phyloP scores from a whole-genome alignment of 2,113 vertebrate genomes.

The Vanacampus margaritifer region DNA sequence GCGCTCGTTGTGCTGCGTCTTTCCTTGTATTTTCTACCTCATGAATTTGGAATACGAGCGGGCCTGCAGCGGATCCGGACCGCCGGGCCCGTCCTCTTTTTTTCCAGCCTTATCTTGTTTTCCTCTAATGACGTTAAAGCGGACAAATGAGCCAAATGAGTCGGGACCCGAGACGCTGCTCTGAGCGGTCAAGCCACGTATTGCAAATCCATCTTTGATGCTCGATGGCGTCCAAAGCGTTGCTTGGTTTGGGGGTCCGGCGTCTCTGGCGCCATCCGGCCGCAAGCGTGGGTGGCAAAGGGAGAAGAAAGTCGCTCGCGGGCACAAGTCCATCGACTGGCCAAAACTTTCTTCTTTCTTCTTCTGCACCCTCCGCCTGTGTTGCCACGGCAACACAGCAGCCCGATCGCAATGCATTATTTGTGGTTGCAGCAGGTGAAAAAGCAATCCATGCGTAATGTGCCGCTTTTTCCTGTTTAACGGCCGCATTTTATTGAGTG shows the following conservation, averaged over 20 bases:
- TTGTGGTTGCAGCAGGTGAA: conserved; percentile 30
- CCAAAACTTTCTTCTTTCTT: conserved; percentile 35
- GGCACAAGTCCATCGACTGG: conserved; percentile 12
- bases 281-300: conserved; percentile 2
- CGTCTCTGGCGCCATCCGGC: background rate
- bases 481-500: conserved; percentile 21
- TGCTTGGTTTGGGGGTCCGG: background rate
- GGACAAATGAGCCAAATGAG: background rate
- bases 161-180: background rate
- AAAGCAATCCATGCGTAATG: conserved; percentile 32
- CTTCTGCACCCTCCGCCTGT: background rate
- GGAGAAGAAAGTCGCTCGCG: background rate
- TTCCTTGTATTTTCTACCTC: conserved; percentile 36
- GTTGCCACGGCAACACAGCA: conserved; percentile 53
- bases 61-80: conserved; percentile 21
- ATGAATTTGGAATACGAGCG: conserved; percentile 42
- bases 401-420: conserved; percentile 36
- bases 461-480: conserved; percentile 18
- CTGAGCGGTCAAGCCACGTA: background rate
- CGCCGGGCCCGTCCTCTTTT: background rate
- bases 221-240: background rate
- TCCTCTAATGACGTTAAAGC: background rate
- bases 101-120: conserved; percentile 6
- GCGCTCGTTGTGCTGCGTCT: conserved; percentile 34
- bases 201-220: background rate